Base-by-base conservation (phyloP, 1,140 invertebrate genomes). In the Xylocopa sonorina region DNA sequence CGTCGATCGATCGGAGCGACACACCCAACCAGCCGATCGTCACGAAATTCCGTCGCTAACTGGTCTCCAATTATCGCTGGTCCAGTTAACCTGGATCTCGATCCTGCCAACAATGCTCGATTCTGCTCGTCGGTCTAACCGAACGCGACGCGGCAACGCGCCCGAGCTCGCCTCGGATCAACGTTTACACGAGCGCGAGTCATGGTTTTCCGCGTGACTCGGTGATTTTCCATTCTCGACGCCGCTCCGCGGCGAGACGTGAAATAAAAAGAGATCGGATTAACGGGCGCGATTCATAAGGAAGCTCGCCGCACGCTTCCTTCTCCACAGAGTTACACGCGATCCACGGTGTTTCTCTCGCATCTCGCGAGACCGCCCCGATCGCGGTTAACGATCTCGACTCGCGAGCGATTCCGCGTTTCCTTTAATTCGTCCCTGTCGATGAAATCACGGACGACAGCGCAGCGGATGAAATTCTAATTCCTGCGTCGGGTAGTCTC, bases 231-330 rank as follows among this genome's bases (percentile, higher is more conserved):
- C 12, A 21, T 48, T 55, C 29, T 38, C 12, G 6, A 0, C 9
- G n/a, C n/a, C n/a, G n/a, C n/a, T n/a, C n/a, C n/a, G n/a, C n/a
- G n/a, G n/a, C n/a, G n/a, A n/a, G n/a, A n/a, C n/a, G 6, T 58
- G 27, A 29, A 46, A n/a, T n/a, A 43, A 46, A 46, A 76, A 4
- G 6, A 12, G 38, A 76, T 67, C 21, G 46, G 34, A 75, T 75
- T 66, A 75, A 75, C 18, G 50, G 9, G 18, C n/a, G n/a, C n/a
- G 60, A 43, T 55, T 67, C 50, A 67, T 32, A 29, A 67, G 73
- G 50, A 76, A 67, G 50, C 29, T 32, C 24, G 7, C 12, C n/a
- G n/a, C 1, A 34, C 48, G 27, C 34, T 66, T 66, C 48, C 60
- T 75, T 43, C n/a, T 46, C 18, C 41, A 34, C 21, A 6, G 21